These are phyloP conservation scores for Hydropsyche tenuis DNA, from an alignment of 1,140 invertebrate species.

Conservation along the genomic window DNA sequence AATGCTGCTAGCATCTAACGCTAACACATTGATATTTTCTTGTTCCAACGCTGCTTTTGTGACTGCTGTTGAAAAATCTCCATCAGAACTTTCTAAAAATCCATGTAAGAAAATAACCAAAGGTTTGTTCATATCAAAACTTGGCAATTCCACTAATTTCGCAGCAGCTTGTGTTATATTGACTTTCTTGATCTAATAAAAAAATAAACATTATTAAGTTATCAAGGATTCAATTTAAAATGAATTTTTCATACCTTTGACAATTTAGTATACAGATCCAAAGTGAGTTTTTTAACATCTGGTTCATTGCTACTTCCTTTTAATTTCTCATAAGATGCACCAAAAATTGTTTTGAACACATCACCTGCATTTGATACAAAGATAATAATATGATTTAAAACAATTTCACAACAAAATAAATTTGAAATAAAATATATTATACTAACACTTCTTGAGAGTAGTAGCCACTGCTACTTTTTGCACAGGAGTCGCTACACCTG, in stretches of 20 bases:
- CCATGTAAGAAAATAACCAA: slow-evolving; percentile 41
- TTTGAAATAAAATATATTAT: too few species aligned
- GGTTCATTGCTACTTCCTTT: slow-evolving; percentile 12
- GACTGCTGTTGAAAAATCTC: slow-evolving; percentile 17
- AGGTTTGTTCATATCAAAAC: slow-evolving; percentile 20
- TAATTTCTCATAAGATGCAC: slow-evolving; percentile 36
- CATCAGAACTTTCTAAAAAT: slow-evolving; percentile 33
- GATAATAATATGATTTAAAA: not conserved
- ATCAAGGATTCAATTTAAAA: too few species aligned
- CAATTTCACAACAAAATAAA: not conserved
- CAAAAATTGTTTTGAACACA: slow-evolving; percentile 35
- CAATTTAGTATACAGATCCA: slow-evolving; percentile 15
- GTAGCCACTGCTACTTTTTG: too few species aligned
- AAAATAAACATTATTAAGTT: too few species aligned
- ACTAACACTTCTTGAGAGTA: too few species aligned
- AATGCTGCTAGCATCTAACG: slow-evolving; percentile 56
- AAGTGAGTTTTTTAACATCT: slow-evolving; percentile 31
- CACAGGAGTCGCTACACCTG: too few species aligned
- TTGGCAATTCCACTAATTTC: not conserved
- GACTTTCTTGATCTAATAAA: slow-evolving; percentile 13
- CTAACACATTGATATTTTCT: slow-evolving; percentile 54
- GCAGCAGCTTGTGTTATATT: slow-evolving; percentile 9
- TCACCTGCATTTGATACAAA: slow-evolving; percentile 40
- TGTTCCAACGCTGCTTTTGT: slow-evolving; percentile 14
- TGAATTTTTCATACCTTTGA: slow-evolving; percentile 6